Evolutionary conservation across 2,113 vertebrate species (phyloP).

Genomic region (Amblyornis subalaris): DNA sequence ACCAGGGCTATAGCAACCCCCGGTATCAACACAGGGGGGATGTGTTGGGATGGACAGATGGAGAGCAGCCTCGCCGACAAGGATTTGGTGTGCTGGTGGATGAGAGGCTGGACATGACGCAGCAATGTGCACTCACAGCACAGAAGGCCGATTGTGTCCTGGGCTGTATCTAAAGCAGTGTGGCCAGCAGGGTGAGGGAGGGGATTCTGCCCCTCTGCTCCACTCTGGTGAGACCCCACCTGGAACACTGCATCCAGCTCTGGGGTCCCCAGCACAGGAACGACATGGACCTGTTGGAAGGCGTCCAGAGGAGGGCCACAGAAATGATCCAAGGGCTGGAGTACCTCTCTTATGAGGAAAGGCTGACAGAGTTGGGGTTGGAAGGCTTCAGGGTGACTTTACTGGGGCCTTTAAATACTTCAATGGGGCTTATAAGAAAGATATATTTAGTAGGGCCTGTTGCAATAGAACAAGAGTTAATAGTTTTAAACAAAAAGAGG

Average conservation of each 20-base stretch:
- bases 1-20: too few species aligned
- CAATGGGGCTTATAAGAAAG: not conserved
- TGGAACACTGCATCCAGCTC: not conserved
- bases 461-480: not conserved
- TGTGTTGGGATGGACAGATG: too few species aligned
- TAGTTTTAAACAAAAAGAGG: not conserved
- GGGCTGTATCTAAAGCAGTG: not conserved
- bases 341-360: not conserved
- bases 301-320: not conserved
- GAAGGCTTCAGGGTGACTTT: not conserved
- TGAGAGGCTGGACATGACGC: not conserved
- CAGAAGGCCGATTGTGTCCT: not conserved
- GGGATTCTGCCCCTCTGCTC: not conserved
- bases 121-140: not conserved
- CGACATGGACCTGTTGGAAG: fast-evolving
- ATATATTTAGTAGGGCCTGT: not conserved
- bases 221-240: not conserved
- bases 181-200: not conserved
- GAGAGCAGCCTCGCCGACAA: too few species aligned
- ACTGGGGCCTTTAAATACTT: not conserved
- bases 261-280: not conserved
- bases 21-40: too few species aligned
- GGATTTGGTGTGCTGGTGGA: not conserved
- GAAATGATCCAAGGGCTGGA: not conserved
- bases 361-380: not conserved